phyloP scores from a whole-genome alignment of 1,140 invertebrate genomes.

The Laupala kohalensis region DNA sequence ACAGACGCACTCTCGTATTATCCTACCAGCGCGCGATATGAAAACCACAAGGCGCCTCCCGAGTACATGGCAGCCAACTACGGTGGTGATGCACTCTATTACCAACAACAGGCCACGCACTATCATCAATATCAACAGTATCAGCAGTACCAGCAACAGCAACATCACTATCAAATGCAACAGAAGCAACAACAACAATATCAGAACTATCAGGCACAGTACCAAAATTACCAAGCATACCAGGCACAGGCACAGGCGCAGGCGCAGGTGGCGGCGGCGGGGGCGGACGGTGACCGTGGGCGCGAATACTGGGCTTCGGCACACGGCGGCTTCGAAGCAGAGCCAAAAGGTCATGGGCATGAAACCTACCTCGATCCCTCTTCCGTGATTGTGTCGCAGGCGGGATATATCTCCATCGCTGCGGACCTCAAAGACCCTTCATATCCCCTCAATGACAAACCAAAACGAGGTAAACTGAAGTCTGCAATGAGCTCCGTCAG shows the following conservation, averaged over 20 bases:
- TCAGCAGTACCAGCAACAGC: conserved; percentile 29
- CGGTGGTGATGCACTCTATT: background rate
- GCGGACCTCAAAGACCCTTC: conserved; percentile 44
- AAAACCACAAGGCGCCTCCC: conserved; percentile 25
- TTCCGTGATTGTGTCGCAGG: conserved; percentile 61
- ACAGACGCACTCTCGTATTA: conserved; percentile 64
- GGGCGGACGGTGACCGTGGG: no score
- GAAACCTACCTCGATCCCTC: conserved; percentile 30
- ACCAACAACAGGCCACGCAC: background rate
- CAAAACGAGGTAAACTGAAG: conserved; percentile 57
- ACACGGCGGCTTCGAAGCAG: no score
- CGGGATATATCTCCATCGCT: conserved; percentile 66
- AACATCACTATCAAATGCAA: conserved; percentile 37
- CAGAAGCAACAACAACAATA: conserved; percentile 26
- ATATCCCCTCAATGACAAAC: conserved; percentile 36
- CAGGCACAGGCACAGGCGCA: conserved; percentile 18
- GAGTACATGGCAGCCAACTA: background rate
- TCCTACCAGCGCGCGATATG: conserved; percentile 44
- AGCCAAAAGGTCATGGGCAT: no score
- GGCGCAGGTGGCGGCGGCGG: no score
- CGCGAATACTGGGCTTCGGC: no score
- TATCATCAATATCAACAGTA: conserved; percentile 15
- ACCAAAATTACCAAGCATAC: conserved; percentile 31
- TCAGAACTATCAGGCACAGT: conserved; percentile 25
- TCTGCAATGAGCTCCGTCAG: conserved; percentile 67